phyloP scores from a whole-genome alignment of 2,113 vertebrate species.

The Entelurus aequoreus region DNA sequence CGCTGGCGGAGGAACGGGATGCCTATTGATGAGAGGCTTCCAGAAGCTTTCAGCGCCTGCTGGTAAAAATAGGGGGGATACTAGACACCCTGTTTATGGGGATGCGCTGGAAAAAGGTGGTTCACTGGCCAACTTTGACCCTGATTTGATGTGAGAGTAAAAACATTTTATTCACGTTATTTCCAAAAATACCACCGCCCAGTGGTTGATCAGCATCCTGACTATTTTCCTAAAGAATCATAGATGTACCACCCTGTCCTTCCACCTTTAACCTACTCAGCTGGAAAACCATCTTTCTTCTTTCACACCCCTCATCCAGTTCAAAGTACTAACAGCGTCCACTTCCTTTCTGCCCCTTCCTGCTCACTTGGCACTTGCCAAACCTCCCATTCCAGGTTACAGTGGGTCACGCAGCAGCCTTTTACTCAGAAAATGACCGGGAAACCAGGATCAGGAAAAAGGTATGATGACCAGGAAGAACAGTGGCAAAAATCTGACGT shows the following conservation, averaged over 20 bases:
- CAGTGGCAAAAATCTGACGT: slow-evolving; percentile 26
- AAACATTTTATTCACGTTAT: not conserved
- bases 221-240: slow-evolving; percentile 46
- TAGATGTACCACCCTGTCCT: slow-evolving; percentile 54
- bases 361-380: slow-evolving; percentile 29
- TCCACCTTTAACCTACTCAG: slow-evolving; percentile 8
- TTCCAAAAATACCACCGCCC: not conserved
- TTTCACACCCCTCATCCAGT: slow-evolving; percentile 33
- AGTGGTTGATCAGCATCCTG: not conserved
- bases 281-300: slow-evolving; percentile 14
- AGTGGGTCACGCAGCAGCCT: slow-evolving; percentile 31
- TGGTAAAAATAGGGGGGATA: slow-evolving; percentile 70
- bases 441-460: slow-evolving; percentile 32
- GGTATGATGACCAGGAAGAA: slow-evolving; percentile 21
- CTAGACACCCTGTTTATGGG: slow-evolving; percentile 55
- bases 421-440: slow-evolving; percentile 50
- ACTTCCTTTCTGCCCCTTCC: slow-evolving; percentile 40
- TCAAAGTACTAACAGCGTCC: slow-evolving; percentile 49
- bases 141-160: not conserved
- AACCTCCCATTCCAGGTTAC: slow-evolving; percentile 14
- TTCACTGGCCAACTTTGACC: not conserved
- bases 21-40: slow-evolving; percentile 67
- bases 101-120: slow-evolving; percentile 41
- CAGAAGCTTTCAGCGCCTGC: slow-evolving; percentile 66
- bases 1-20: slow-evolving; percentile 56